phyloP scores from a whole-genome alignment of 2,797 vertebrate species.

The Morelia viridis region DNA sequence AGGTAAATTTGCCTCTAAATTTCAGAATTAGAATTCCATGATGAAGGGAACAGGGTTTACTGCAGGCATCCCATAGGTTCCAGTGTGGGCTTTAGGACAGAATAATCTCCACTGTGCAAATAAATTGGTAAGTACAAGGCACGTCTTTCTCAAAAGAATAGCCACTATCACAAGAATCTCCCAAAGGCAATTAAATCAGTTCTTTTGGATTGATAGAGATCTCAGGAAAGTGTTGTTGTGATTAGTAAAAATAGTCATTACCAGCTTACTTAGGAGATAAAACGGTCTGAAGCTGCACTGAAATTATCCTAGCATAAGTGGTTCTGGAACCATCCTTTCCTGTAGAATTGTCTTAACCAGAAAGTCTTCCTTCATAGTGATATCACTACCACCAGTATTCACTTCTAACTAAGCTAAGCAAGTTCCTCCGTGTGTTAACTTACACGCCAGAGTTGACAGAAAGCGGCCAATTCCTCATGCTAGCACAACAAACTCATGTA shows the following conservation, averaged over 20 bases:
- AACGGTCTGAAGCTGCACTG: not conserved
- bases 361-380: not conserved
- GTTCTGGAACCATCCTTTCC: conserved; percentile 4
- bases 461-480: not conserved
- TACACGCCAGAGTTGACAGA: not conserved
- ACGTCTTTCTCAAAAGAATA: not conserved
- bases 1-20: not conserved
- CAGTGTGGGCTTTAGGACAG: not conserved
- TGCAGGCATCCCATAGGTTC: not conserved
- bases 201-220: not conserved
- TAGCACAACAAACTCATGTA: not conserved
- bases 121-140: not conserved
- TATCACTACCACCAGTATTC: not conserved
- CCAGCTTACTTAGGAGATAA: not conserved
- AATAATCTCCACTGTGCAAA: not conserved
- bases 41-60: not conserved
- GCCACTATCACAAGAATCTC: not conserved
- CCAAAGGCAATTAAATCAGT: not conserved
- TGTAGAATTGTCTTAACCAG: conserved; percentile 18
- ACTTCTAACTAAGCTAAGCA: not conserved
- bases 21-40: not conserved
- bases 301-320: not conserved
- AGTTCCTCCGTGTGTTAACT: not conserved
- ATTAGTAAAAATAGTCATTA: not conserved
- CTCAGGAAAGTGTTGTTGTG: not conserved